Conservation (phyloP, 2,797 vertebrate species). For the Sebastes goodei region DNA sequence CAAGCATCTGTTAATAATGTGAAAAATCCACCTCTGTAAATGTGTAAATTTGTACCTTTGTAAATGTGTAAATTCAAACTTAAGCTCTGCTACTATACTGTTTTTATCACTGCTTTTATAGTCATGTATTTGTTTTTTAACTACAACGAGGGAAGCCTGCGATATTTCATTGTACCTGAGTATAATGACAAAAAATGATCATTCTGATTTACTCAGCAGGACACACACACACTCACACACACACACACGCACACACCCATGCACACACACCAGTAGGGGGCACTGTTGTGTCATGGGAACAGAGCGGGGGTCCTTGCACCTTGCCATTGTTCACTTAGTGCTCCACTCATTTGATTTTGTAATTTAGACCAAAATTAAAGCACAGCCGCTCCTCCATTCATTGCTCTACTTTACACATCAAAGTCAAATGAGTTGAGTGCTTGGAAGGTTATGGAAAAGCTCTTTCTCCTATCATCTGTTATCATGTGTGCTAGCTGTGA, state of each 20-base stretch:
- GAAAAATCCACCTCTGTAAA: not conserved
- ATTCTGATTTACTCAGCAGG: not conserved
- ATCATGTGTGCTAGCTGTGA: constrained; percentile 37
- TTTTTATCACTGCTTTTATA: no score
- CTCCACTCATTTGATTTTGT: constrained; percentile 58
- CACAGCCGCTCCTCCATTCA: constrained; percentile 50
- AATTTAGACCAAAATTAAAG: constrained; percentile 65
- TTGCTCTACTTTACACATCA: constrained; percentile 69
- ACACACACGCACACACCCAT: not conserved
- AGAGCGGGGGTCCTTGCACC: not conserved
- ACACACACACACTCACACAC: not conserved
- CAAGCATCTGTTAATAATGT: not conserved
- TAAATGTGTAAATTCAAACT: no score
- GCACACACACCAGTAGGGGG: constrained; percentile 53
- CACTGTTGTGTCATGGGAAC: constrained; percentile 59
- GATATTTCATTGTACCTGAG: no score
- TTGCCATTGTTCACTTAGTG: constrained; percentile 50
- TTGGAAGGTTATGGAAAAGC: constrained; percentile 61
- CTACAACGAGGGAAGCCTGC: no score
- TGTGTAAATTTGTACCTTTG: no score
- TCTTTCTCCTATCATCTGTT: constrained; percentile 36
- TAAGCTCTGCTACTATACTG: no score
- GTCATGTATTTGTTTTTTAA: no score
- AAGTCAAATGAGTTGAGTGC: constrained; percentile 68
- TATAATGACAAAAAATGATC: no score